Conservation (phyloP, 2,113 vertebrate species). For the Coreoperca whiteheadi region DNA sequence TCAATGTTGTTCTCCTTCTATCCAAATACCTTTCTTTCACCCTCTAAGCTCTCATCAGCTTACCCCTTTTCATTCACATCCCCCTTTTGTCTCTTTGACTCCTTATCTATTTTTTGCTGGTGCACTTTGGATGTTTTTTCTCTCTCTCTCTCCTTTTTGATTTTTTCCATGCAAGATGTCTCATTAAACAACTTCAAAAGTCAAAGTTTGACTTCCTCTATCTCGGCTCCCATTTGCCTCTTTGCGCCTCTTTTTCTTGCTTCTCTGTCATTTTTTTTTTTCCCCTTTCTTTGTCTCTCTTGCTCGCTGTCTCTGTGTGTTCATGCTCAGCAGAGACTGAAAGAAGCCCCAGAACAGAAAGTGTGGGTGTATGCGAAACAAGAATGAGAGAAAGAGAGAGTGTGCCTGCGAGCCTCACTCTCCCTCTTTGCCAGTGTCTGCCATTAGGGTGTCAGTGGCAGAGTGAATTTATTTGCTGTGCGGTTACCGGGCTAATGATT, state of each 20-base stretch:
- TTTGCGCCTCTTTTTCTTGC: constrained; percentile 55
- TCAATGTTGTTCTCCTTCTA: constrained; percentile 63
- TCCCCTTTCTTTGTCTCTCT: constrained; percentile 35
- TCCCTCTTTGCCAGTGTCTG: constrained; percentile 86
- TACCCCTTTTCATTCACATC: constrained; percentile 36
- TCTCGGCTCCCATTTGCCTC: constrained; percentile 71
- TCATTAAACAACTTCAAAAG: constrained; percentile 81
- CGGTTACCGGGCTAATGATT: constrained; percentile 97
- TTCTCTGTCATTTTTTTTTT: constrained; percentile 30
- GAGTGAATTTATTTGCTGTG: constrained; percentile 96
- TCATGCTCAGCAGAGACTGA: constrained; percentile 71
- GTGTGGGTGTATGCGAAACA: constrained; percentile 76
- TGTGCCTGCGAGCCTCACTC: constrained; percentile 72
- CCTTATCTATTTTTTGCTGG: constrained; percentile 61
- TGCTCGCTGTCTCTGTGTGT: constrained; percentile 55
- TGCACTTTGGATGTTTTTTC: constrained; percentile 36
- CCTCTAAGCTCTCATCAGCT: constrained; percentile 63
- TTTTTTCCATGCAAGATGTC: constrained; percentile 62
- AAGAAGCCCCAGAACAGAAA: constrained; percentile 74
- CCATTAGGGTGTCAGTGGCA: constrained; percentile 95
- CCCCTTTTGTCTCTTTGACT: constrained; percentile 44
- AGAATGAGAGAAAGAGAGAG: constrained; percentile 72
- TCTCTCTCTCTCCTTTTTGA: constrained; percentile 20
- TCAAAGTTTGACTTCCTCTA: constrained; percentile 74
- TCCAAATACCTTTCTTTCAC: constrained; percentile 67